A percentile compares a stretch with the other conserved stretches of the same genome.
Evolutionary conservation across 2,888 invertebrate genomes (phyloP).

Genomic region (Xanthorhoe spadicearia): DNA sequence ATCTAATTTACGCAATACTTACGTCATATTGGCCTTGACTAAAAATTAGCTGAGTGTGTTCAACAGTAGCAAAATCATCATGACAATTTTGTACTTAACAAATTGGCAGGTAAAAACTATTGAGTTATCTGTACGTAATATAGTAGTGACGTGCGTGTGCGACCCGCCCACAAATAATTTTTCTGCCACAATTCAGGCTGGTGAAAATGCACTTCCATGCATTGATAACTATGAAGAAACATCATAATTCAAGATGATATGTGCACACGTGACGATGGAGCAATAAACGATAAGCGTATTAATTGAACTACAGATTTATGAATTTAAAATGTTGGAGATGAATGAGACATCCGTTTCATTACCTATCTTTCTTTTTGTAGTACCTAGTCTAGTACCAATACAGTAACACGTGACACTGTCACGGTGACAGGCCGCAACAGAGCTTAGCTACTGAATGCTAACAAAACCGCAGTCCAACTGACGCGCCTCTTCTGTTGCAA

Average conservation of each 20-base stretch:
- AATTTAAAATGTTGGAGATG: neutral
- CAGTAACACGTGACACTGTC: too few relatives aligned
- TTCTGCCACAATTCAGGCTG: conserved; percentile 35
- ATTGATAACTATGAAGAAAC: conserved; percentile 10
- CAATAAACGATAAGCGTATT: neutral
- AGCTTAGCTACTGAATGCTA: conserved; percentile 29
- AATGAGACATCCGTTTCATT: neutral
- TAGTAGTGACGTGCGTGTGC: conserved; percentile 60
- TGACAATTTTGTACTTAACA: conserved; percentile 16
- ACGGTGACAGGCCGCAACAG: conserved; percentile 9
- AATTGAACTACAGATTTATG: conserved; percentile 1
- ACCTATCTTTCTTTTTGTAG: neutral
- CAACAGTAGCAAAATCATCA: neutral
- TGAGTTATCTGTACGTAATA: conserved; percentile 6
- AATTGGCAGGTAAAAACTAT: conserved; percentile 42
- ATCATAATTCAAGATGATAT: conserved; percentile 4
- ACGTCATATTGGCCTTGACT: conserved; percentile 1
- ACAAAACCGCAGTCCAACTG: conserved; percentile 40
- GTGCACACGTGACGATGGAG: conserved; percentile 17
- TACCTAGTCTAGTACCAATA: neutral
- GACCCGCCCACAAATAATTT: conserved; percentile 60
- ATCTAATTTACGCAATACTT: neutral
- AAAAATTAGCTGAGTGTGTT: conserved; percentile 12
- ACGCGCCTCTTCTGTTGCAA: conserved; percentile 14
- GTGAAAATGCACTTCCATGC: conserved; percentile 12